Conservation (phyloP, 2,797 vertebrate species). For the Lindbergichthys nudifrons region DNA sequence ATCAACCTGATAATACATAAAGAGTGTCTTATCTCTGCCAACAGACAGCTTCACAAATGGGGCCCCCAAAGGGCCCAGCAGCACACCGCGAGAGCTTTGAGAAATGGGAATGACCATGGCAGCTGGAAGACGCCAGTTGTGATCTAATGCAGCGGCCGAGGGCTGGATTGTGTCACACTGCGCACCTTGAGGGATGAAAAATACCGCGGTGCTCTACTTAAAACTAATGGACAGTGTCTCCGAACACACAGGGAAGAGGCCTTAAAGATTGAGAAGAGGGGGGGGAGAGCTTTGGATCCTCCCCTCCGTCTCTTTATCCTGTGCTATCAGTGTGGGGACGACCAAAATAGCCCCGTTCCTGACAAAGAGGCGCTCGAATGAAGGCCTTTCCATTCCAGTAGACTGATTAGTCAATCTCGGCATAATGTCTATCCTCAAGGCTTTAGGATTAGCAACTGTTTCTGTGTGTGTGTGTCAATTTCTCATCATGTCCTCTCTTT, state of each 20-base stretch:
- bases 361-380: conserved; percentile 68
- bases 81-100: conserved; percentile 77
- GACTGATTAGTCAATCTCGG: conserved; percentile 79
- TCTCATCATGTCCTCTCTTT: conserved; percentile 69
- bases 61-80: conserved; percentile 75
- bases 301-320: conserved; percentile 63
- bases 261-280: conserved; percentile 60
- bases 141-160: conserved; percentile 84
- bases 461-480: conserved; percentile 70
- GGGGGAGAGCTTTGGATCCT: conserved; percentile 56
- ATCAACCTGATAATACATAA: conserved; percentile 81
- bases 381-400: conserved; percentile 76
- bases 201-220: conserved; percentile 77
- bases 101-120: conserved; percentile 85
- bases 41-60: conserved; percentile 87
- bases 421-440: conserved; percentile 77
- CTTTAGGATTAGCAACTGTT: conserved; percentile 78
- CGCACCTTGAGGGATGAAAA: conserved; percentile 86
- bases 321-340: conserved; percentile 52
- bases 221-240: conserved; percentile 85
- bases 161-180: conserved; percentile 81
- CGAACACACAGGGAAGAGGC: conserved; percentile 64
- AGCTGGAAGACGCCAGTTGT: conserved; percentile 74
- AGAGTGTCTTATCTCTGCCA: conserved; percentile 82
- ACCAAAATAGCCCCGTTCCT: conserved; percentile 72